Base-by-base conservation (phyloP, 2,888 invertebrate genomes). In the Creontiades dilutus region DNA sequence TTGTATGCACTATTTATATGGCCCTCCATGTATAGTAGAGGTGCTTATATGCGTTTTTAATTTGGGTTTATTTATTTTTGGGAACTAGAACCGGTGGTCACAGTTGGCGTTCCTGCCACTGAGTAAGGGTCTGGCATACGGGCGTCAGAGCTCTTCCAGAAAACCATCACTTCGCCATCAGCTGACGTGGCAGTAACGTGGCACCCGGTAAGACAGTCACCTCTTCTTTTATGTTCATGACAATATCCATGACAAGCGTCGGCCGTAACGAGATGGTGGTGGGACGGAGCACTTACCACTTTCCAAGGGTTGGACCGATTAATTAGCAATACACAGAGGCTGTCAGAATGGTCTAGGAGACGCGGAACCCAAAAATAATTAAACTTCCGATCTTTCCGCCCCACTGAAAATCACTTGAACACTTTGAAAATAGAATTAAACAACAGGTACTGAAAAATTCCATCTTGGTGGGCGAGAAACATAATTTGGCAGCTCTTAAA, bases 91-190 rank as follows among this genome's bases (percentile, higher is more conserved):
- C 68, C 68, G 68, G 23, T 68, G 68, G 68, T 68, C 68, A 68
- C 68, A 68, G 68, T 68, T 68, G 68, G 68, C 68, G 23, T 68
- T 68, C 68, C 68, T 23, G 19, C 68, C 68, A 68, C 68, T 68
- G 68, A 68, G 23, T 68, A 68, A 68, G 68, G 68, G 68, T 68
- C 68, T 68, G 68, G 68, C 68, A 68, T 68, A 68, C 68, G 68
- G 68, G 23, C 68, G 68, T 68, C 68, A 68, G 12, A 23, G 68
- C 27, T 68, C 68, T 4, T 23, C 68, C 68, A 68, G 68, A 68
- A 68, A 68, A 68, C 68, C 68, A 68, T 23, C 23, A 68, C 68
- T 23, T 68, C 68, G 68, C 68, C 68, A 68, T 68, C 68, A 68
- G 9, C 68, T 68, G 68, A 68, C 68, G 68, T 68, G 68, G 68